phyloP scores from a whole-genome alignment of 2,113 vertebrate genomes.

The Balaeniceps rex region DNA sequence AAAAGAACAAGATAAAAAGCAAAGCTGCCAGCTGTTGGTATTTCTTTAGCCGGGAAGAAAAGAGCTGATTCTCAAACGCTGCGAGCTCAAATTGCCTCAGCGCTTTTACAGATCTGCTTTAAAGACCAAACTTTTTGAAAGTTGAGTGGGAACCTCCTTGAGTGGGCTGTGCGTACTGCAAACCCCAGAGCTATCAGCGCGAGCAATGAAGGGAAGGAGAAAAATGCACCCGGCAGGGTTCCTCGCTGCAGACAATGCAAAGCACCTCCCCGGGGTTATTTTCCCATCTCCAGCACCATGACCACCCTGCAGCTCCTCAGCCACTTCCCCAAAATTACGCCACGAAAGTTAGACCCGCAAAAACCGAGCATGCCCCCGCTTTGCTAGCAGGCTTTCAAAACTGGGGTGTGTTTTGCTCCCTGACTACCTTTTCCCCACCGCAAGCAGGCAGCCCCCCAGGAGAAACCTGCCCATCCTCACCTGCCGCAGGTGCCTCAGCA shows the following conservation, averaged over 20 bases:
- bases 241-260: not conserved
- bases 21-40: not conserved
- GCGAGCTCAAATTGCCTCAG: not conserved
- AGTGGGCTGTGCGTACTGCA: not conserved
- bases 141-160: slow-evolving; percentile 24
- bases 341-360: not conserved
- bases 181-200: not conserved
- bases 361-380: rapidly evolving
- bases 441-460: not conserved
- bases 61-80: not conserved
- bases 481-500: slow-evolving; percentile 93
- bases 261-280: not conserved
- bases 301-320: not conserved
- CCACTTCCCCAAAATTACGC: not conserved
- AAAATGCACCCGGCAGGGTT: not conserved
- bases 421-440: rapidly evolving
- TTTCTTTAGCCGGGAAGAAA: not conserved
- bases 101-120: not conserved
- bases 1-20: not conserved
- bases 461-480: slow-evolving; percentile 63
- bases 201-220: not conserved
- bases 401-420: rapidly evolving
- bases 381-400: not conserved
- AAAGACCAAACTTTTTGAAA: slow-evolving; percentile 12
- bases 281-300: not conserved